phyloP scores from a whole-genome alignment of 53 echinoderm and acorn worm genomes.

The Echinometra lucunter region DNA sequence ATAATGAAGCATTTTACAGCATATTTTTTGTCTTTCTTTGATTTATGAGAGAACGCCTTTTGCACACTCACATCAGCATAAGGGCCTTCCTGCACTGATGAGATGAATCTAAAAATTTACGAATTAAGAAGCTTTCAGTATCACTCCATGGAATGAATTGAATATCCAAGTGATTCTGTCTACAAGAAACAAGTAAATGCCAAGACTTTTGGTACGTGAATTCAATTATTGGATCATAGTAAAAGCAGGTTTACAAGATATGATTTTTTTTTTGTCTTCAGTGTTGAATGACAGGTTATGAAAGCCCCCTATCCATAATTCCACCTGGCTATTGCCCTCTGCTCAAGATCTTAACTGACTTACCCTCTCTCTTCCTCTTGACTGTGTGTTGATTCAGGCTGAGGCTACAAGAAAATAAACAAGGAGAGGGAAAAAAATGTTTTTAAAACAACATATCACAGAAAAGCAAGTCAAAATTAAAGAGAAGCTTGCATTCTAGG shows the following conservation, averaged over 20 bases:
- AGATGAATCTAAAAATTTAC: background rate
- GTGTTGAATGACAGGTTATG: background rate
- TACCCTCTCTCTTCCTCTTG: conserved; percentile 38
- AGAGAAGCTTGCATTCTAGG: too few relatives aligned
- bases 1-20: too few relatives aligned
- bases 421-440: background rate
- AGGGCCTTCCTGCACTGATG: too few relatives aligned
- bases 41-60: too few relatives aligned
- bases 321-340: background rate
- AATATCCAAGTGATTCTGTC: background rate
- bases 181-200: background rate
- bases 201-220: background rate
- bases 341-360: background rate
- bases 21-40: too few relatives aligned
- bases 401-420: background rate
- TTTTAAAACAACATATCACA: background rate
- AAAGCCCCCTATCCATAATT: background rate
- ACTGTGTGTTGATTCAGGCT: conserved; percentile 55
- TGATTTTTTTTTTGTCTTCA: background rate
- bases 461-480: background rate
- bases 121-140: too few relatives aligned
- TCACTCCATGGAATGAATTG: background rate
- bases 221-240: background rate
- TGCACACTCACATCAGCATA: too few relatives aligned
- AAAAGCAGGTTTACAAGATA: background rate